Percentiles rank a stretch among this genome's conserved stretches.
Conservation (phyloP, 2,113 vertebrate genomes). For the Numenius arquata region DNA sequence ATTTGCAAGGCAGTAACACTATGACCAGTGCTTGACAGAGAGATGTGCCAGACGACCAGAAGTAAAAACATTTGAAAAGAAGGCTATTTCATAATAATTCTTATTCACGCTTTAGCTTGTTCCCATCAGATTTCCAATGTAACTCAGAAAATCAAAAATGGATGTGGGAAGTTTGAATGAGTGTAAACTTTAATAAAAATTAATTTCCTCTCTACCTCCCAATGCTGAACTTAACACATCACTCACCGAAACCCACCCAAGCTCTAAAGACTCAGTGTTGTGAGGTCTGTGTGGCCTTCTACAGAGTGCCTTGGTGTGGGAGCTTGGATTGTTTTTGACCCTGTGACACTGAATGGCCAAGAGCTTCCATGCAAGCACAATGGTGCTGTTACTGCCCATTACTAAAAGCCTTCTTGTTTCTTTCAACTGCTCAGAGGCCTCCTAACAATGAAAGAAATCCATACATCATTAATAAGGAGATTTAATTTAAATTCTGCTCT, state of each 20-base stretch:
- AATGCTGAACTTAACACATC: conserved; percentile 13
- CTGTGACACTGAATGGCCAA: conserved; percentile 62
- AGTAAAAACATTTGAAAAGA: not conserved
- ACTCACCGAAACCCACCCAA: conserved; percentile 35
- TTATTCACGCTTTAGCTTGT: not conserved
- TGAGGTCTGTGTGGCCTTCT: conserved; percentile 53
- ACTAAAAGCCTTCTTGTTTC: conserved; percentile 64
- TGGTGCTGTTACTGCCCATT: conserved; percentile 63
- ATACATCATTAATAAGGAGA: conserved; percentile 64
- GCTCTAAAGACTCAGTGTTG: conserved; percentile 11
- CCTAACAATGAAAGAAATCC: conserved; percentile 63
- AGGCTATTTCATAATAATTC: not conserved
- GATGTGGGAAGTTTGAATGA: not conserved
- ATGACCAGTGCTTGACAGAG: not conserved
- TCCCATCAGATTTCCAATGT: not conserved
- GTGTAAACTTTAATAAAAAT: conserved; percentile 2
- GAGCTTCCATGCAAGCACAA: conserved; percentile 61
- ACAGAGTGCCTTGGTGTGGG: conserved; percentile 50
- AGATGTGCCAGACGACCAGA: not conserved
- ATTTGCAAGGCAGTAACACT: not conserved
- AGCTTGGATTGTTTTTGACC: conserved; percentile 63
- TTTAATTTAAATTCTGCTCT: conserved; percentile 55
- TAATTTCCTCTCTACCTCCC: not conserved
- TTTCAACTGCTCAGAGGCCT: conserved; percentile 52
- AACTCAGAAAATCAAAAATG: not conserved